Evolutionary conservation across 2,797 vertebrate genomes (phyloP).

Genomic region (Heliangelus exortis): DNA sequence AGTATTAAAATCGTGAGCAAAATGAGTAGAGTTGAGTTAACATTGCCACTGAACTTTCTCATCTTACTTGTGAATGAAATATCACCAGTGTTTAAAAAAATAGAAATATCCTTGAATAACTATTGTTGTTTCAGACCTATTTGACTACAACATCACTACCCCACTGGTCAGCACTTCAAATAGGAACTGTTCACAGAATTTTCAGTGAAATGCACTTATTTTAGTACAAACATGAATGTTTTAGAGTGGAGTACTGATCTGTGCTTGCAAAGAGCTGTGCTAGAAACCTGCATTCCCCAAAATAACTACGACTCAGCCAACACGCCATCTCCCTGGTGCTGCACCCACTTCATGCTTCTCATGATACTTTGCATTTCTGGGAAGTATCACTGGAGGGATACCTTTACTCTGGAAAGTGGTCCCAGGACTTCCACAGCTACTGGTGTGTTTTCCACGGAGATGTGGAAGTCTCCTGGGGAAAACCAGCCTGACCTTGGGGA

Average conservation of each 20-base stretch:
- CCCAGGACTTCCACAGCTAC: not conserved
- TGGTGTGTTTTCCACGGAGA: not conserved
- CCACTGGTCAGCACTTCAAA: not conserved
- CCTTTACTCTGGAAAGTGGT: too few species aligned
- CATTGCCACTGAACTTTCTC: not conserved
- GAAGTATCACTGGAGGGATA: too few species aligned
- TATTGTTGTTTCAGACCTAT: not conserved
- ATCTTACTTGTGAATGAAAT: not conserved
- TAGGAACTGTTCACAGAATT: not conserved
- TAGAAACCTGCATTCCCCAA: not conserved
- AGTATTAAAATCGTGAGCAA: not conserved
- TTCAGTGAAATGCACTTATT: not conserved
- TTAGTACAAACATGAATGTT: not conserved
- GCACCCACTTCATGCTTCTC: accelerated
- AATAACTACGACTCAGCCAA: not conserved
- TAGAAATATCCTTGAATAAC: not conserved
- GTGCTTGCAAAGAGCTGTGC: not conserved
- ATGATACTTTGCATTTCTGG: not conserved
- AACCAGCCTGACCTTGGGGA: not conserved
- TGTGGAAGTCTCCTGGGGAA: not conserved
- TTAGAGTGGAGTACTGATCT: not conserved
- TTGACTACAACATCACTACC: accelerated
- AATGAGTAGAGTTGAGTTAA: not conserved
- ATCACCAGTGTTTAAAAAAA: not conserved
- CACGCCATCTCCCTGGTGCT: accelerated